Conservation (phyloP, 2,113 vertebrate genomes). For the Tenebrosternarchus preto region DNA sequence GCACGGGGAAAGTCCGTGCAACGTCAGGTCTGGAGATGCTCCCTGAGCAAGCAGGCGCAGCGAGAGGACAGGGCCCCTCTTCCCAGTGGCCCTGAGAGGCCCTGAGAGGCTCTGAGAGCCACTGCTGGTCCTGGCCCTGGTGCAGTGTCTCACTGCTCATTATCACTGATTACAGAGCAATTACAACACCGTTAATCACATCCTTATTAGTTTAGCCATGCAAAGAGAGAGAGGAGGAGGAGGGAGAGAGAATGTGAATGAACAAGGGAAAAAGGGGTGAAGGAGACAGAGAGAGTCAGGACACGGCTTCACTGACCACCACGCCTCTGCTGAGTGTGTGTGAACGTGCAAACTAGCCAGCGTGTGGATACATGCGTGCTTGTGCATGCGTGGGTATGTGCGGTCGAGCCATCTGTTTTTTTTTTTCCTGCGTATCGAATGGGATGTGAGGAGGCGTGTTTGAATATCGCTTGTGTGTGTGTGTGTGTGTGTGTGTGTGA, state of each 20-base stretch:
- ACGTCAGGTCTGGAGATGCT: neutral
- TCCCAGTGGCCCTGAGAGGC: neutral
- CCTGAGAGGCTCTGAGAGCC: neutral
- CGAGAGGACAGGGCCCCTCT: neutral
- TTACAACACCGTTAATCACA: conserved; percentile 78
- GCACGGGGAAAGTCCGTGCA: conserved; percentile 4
- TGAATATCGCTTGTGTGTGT: conserved; percentile 1
- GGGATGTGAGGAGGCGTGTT: neutral
- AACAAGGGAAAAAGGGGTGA: neutral
- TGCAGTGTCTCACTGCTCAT: conserved; percentile 73
- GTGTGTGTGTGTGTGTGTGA: conserved; percentile 30
- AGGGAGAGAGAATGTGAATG: conserved; percentile 22
- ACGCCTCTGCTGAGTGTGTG: conserved; percentile 18
- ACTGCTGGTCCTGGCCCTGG: conserved; percentile 35
- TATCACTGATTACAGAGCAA: conserved; percentile 76
- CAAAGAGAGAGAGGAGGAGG: conserved; percentile 54
- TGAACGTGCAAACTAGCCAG: neutral
- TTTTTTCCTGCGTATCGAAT: conserved; percentile 26
- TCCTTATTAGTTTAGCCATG: conserved; percentile 76
- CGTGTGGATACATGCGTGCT: conserved; percentile 54
- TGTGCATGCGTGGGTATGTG: conserved; percentile 53
- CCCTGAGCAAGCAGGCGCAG: neutral
- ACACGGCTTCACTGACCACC: conserved; percentile 30
- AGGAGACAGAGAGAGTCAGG: neutral
- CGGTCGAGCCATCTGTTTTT: conserved; percentile 26